phyloP scores from a whole-genome alignment of 1,140 invertebrate species.

The Heliconius eleuchia region DNA sequence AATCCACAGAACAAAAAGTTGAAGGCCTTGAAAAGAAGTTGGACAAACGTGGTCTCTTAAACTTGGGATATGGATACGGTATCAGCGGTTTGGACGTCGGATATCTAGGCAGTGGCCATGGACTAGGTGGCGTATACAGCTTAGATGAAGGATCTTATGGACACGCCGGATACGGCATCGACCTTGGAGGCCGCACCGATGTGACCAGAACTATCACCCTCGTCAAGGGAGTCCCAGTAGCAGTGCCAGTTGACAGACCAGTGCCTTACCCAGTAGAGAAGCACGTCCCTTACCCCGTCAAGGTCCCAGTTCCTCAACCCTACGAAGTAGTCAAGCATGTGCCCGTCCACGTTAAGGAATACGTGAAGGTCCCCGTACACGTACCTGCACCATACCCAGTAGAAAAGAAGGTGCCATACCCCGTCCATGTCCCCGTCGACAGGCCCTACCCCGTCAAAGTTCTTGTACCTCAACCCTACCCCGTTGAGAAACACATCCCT shows the following conservation, averaged over 20 bases:
- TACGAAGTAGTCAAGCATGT: constrained; percentile 84
- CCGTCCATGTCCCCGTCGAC: constrained; percentile 85
- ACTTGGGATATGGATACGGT: constrained; percentile 83
- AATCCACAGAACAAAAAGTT: constrained; percentile 83
- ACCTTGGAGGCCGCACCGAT: constrained; percentile 81
- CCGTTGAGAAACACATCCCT: constrained; percentile 85
- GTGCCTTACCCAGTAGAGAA: constrained; percentile 85
- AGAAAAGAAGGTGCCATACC: constrained; percentile 84
- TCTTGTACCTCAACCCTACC: constrained; percentile 85
- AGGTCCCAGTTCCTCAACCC: constrained; percentile 84
- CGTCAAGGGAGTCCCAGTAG: constrained; percentile 85
- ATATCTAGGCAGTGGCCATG: constrained; percentile 86
- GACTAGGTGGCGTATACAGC: constrained; percentile 83
- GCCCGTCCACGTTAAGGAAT: constrained; percentile 83
- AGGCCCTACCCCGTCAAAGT: constrained; percentile 85
- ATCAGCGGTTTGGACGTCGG: constrained; percentile 83
- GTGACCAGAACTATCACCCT: constrained; percentile 88
- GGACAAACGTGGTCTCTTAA: constrained; percentile 83
- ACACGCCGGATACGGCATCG: constrained; percentile 65
- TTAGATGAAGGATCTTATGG: constrained; percentile 76
- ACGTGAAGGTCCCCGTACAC: constrained; percentile 85
- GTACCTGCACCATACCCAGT: constrained; percentile 83
- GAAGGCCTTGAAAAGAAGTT: constrained; percentile 82
- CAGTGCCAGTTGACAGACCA: constrained; percentile 84
- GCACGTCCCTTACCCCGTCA: constrained; percentile 84